Conservation (phyloP, 1,140 invertebrate species). For the Fragariocoptes setiger region DNA sequence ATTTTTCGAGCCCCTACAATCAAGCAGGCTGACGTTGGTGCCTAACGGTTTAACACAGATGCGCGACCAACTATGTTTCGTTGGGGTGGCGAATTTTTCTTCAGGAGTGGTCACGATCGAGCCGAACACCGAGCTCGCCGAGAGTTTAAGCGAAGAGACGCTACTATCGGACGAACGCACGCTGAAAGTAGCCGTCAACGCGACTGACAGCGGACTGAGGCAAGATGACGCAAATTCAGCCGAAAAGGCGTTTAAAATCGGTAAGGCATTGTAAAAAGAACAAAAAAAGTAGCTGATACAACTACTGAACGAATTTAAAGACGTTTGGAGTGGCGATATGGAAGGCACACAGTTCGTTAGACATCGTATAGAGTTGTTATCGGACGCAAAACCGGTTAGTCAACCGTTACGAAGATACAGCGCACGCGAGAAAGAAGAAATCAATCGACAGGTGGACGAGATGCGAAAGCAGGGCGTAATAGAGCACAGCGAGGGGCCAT, state of each 20-base stretch:
- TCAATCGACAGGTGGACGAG: not conserved
- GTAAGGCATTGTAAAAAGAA: not conserved
- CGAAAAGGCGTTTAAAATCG: not conserved
- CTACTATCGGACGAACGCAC: too few relatives aligned
- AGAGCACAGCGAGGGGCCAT: not conserved
- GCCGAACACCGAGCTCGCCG: too few relatives aligned
- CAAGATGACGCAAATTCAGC: too few relatives aligned
- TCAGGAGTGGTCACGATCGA: too few relatives aligned
- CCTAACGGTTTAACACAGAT: too few relatives aligned
- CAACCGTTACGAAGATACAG: not conserved
- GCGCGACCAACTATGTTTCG: too few relatives aligned
- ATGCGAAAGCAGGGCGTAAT: constrained; percentile 1
- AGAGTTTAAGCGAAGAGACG: too few relatives aligned
- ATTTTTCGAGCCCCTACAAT: too few relatives aligned
- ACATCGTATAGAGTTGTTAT: not conserved
- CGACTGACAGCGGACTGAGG: too few relatives aligned
- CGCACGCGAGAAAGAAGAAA: not conserved
- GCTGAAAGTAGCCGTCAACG: too few relatives aligned
- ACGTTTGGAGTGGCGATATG: not conserved
- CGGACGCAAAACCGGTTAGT: not conserved
- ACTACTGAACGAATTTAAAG: not conserved
- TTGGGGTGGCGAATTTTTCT: too few relatives aligned
- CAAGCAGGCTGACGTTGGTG: too few relatives aligned
- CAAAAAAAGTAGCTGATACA: not conserved
- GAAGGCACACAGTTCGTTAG: not conserved